Percentiles rank a stretch among this genome's conserved stretches.
These are phyloP conservation scores for Varecia variegata DNA, from an alignment of 2,797 vertebrate genomes.

Conservation along the genomic window DNA sequence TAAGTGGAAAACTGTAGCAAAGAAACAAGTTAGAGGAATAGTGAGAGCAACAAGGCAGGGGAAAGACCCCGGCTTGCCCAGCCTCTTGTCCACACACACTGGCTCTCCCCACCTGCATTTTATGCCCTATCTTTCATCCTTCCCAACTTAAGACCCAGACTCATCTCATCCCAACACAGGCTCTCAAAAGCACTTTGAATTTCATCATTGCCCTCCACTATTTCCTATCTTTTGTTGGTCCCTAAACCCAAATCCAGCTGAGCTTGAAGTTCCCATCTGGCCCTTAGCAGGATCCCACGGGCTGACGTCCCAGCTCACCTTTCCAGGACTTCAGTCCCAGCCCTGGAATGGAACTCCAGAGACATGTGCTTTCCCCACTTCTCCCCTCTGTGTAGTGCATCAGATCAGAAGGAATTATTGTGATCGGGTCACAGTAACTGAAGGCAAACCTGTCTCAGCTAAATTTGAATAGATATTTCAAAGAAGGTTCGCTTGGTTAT, in stretches of 20 bases:
- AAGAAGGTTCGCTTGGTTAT: background rate
- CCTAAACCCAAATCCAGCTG: background rate
- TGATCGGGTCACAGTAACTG: background rate
- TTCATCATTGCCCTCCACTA: background rate
- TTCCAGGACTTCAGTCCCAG: background rate
- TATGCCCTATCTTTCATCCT: background rate
- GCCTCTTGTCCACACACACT: background rate
- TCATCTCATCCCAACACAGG: background rate
- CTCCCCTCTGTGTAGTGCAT: background rate
- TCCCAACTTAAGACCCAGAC: background rate
- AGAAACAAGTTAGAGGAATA: background rate
- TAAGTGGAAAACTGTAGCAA: background rate
- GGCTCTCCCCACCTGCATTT: background rate
- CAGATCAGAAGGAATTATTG: background rate
- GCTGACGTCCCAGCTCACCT: background rate
- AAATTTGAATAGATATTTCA: background rate
- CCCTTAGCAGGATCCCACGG: background rate
- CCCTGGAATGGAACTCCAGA: background rate
- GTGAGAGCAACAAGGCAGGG: background rate
- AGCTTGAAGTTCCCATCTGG: background rate
- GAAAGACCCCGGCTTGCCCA: background rate
- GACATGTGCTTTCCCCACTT: background rate
- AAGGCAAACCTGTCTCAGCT: background rate
- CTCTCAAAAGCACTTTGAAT: background rate
- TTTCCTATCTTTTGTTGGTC: background rate